Base-by-base conservation (phyloP, 2,888 invertebrate genomes). In the Diloba caeruleocephala region DNA sequence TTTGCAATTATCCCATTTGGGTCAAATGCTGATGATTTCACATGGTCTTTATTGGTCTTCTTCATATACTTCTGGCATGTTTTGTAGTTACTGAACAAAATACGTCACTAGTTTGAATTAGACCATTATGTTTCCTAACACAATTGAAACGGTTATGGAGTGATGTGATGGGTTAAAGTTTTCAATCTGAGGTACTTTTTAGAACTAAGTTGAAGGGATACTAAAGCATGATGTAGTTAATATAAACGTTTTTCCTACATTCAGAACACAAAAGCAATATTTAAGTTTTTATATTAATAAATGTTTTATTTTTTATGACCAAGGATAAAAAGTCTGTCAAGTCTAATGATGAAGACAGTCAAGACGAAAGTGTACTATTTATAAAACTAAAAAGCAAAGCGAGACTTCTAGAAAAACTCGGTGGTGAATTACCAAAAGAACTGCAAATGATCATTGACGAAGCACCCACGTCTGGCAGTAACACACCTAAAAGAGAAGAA, bases 351-450 rank as follows among this genome's bases (percentile, higher is more conserved):
- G 91, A 90, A 25, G 90, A 90, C 3, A 85, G 74, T 52, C 85
- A 89, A 75, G 92, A 92, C 34, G 94, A 93, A 71, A 79, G 69
- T 23, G 49, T 60, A 1, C 63, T 93, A n/a, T 67, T 92, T n/a
- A 77, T 81, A 51, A 83, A 79, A 70, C 69, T 94, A 26, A 93
- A 92, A 76, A 90, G 92, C 48, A 93, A 94, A 82, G 94, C 94
- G 0, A 90, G 89, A 64, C 64, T 94, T 19, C 74, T 95, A 49
- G 93, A 94, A 74, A 93, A 93, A 64, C 80, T 94, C 0, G 94
- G 94, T 0, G 94, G 94, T 0, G 92, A 94, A 70, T 69, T 94
- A 52, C 94, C 94, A 0, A 84, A 84, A 14, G 94, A 94, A 13
- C 66, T 94, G 5, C 88, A 92, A 65, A 85, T 90, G 58, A 90